Percentiles rank a stretch among this genome's conserved stretches.
These are phyloP conservation scores for Dolichallabes microphthalmus DNA, from an alignment of 2,113 vertebrate genomes.

Conservation along the genomic window DNA sequence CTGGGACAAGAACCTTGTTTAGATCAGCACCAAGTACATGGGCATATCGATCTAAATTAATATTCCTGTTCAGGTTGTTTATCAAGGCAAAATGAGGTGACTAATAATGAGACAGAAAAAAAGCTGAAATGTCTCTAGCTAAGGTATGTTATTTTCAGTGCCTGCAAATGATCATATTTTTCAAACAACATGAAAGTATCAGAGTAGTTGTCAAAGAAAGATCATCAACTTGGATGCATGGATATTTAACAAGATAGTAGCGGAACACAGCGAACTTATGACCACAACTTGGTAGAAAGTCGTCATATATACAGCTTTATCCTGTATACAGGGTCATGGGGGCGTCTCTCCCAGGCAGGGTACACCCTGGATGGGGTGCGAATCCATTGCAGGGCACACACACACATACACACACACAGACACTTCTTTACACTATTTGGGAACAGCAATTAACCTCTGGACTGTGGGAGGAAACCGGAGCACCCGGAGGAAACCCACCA, in stretches of 20 bases:
- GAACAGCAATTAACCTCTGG: too few species aligned
- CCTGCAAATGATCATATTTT: not conserved
- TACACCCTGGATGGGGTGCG: too few species aligned
- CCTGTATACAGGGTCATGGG: too few species aligned
- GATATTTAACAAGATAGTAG: not conserved
- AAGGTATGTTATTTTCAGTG: not conserved
- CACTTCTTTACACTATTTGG: too few species aligned
- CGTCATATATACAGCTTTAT: too few species aligned
- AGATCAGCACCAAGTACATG: conserved; percentile 18
- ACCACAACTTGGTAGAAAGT: not conserved
- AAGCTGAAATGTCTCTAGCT: not conserved
- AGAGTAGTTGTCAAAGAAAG: not conserved
- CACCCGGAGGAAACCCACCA: too few species aligned
- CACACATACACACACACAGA: too few species aligned
- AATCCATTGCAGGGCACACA: too few species aligned
- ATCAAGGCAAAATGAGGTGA: not conserved
- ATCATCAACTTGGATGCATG: not conserved
- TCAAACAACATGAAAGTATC: not conserved
- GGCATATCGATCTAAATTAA: conserved; percentile 44
- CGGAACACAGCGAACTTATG: not conserved
- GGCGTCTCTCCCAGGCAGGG: too few species aligned
- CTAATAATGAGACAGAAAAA: not conserved
- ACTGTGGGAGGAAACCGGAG: too few species aligned
- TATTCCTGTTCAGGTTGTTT: conserved; percentile 34
- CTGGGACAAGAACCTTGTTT: conserved; percentile 41